Conservation (phyloP, 2,113 vertebrate species). For the Psammodynastes pulverulentus region DNA sequence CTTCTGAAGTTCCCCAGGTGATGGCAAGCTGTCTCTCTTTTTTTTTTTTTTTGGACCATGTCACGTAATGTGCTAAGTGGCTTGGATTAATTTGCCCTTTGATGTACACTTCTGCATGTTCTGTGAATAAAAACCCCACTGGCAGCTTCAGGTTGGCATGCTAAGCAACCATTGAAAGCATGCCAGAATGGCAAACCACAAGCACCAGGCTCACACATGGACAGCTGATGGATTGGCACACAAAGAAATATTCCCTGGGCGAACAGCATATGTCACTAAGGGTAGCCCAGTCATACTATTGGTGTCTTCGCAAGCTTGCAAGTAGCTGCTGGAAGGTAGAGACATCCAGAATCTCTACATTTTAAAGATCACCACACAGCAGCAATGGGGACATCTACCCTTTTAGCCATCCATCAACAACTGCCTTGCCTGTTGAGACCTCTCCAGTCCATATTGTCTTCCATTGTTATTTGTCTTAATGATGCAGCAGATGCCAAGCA, state of each 20-base stretch:
- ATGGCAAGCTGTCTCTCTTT: background rate
- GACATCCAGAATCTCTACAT: slow-evolving; percentile 17
- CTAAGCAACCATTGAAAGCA: background rate
- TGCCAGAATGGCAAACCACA: background rate
- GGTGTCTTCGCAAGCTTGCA: background rate
- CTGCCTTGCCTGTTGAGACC: slow-evolving; percentile 14
- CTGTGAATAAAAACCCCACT: background rate
- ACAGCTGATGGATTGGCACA: slow-evolving; percentile 12
- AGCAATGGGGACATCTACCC: slow-evolving; percentile 8
- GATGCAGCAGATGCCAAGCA: background rate
- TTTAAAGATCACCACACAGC: slow-evolving; percentile 6
- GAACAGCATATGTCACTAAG: background rate
- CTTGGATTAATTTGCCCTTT: slow-evolving; percentile 11
- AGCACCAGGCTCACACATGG: background rate
- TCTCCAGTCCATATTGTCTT: background rate
- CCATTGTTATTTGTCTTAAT: slow-evolving; percentile 1
- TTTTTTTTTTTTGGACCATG: background rate
- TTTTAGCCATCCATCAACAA: slow-evolving; percentile 6
- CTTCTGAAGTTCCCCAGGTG: background rate
- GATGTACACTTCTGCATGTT: background rate
- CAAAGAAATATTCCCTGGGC: background rate
- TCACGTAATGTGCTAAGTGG: background rate
- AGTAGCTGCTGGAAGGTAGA: background rate
- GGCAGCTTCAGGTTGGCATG: background rate
- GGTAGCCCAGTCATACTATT: background rate